Percentiles rank a stretch among this genome's conserved stretches.
Evolutionary conservation across 2,888 invertebrate genomes (phyloP).

Genomic region (Aquatica leii): DNA sequence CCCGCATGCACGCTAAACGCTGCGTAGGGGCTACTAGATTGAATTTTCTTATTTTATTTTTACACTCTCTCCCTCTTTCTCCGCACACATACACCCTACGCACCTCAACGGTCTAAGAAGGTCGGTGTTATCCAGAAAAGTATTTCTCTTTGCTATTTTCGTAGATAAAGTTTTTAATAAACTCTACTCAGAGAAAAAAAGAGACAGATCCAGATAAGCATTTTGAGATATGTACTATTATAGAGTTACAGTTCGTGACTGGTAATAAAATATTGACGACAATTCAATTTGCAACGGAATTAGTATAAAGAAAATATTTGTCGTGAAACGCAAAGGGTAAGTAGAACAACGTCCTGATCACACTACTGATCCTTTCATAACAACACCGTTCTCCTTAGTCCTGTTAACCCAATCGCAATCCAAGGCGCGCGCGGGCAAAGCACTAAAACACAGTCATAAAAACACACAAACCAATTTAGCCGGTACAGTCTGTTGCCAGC

Average conservation of each 20-base stretch:
- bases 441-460: slow-evolving; percentile 63
- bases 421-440: slow-evolving; percentile 60
- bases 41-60: slow-evolving; percentile 62
- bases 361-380: slow-evolving; percentile 42
- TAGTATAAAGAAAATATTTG: slow-evolving; percentile 2
- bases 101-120: slow-evolving; percentile 45
- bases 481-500: slow-evolving; percentile 59
- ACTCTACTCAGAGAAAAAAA: no score
- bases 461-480: slow-evolving; percentile 64
- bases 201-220: no score
- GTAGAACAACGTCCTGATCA: slow-evolving; percentile 19
- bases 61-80: slow-evolving; percentile 54
- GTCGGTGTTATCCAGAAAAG: slow-evolving; percentile 35
- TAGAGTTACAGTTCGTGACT: no score
- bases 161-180: no score
- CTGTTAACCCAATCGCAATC: slow-evolving; percentile 61
- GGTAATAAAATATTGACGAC: no score
- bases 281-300: no score
- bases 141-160: neutral
- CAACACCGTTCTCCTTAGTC: slow-evolving; percentile 56
- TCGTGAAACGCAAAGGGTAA: slow-evolving; percentile 6
- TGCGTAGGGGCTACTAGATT: slow-evolving; percentile 60
- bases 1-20: slow-evolving; percentile 54
- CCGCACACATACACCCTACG: slow-evolving; percentile 47
- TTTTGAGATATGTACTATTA: no score